These are phyloP conservation scores for Matsumurasca onukii DNA, from an alignment of 1,140 invertebrate species.

Conservation along the genomic window DNA sequence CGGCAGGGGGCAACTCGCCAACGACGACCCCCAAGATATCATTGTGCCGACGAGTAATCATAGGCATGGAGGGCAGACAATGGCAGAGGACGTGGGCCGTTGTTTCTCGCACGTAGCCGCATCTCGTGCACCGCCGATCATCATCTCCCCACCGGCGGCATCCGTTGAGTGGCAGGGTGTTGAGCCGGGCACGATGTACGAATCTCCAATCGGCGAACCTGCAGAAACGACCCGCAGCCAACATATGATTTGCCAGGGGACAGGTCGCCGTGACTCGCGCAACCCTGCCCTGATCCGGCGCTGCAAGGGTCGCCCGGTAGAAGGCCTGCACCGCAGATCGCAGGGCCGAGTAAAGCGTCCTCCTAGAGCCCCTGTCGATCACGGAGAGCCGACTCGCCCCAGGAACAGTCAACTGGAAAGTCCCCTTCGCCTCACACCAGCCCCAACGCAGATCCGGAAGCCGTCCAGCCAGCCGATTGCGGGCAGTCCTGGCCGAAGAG, in stretches of 20 bases:
- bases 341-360: neutral
- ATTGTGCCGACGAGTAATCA: neutral
- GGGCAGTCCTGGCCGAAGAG: neutral
- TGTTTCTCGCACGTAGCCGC: neutral
- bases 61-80: neutral
- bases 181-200: constrained; percentile 40
- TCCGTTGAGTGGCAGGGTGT: constrained; percentile 36
- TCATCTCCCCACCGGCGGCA: neutral
- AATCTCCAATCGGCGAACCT: constrained; percentile 43
- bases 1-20: neutral
- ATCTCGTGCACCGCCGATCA: constrained; percentile 30
- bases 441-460: neutral
- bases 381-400: neutral
- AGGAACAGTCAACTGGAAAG: neutral
- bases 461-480: neutral
- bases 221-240: constrained; percentile 31
- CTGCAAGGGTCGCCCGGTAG: neutral
- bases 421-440: neutral
- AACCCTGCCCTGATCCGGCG: constrained; percentile 31
- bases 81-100: neutral
- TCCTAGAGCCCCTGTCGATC: neutral
- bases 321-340: neutral
- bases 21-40: neutral
- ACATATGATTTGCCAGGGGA: constrained; percentile 31
- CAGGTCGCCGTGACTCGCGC: constrained; percentile 7